Evolutionary conservation across 2,797 vertebrate species (phyloP).

Genomic region (Sebastes dallii): DNA sequence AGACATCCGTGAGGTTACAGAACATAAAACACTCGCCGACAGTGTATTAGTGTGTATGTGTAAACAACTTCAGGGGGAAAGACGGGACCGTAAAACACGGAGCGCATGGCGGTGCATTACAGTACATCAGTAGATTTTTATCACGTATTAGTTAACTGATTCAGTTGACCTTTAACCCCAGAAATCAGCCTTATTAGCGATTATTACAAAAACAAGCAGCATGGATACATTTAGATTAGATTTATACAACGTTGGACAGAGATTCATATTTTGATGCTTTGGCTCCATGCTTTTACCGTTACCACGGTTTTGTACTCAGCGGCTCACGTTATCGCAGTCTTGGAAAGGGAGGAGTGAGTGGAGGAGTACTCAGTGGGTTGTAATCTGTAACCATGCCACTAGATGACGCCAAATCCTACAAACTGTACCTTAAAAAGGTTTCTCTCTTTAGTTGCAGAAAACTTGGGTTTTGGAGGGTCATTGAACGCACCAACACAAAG

Average conservation of each 20-base stretch:
- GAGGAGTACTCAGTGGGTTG: too few relatives aligned
- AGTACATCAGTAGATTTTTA: background rate
- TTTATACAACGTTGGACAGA: background rate
- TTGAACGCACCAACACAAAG: background rate
- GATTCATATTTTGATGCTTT: background rate
- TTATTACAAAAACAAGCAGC: background rate
- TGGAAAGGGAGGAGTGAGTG: too few relatives aligned
- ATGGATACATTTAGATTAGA: background rate
- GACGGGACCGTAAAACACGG: background rate
- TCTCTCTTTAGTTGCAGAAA: background rate
- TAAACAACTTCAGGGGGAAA: slow-evolving; percentile 20
- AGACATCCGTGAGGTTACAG: background rate
- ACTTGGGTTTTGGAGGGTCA: background rate
- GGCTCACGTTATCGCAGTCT: too few relatives aligned
- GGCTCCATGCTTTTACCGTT: background rate
- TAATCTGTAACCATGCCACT: too few relatives aligned
- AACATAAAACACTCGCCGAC: background rate
- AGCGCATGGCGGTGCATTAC: background rate
- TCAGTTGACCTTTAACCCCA: background rate
- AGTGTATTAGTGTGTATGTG: background rate
- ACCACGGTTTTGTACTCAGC: too few relatives aligned
- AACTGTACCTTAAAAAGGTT: background rate
- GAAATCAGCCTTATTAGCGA: background rate
- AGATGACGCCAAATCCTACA: too few relatives aligned
- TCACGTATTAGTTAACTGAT: background rate